These are phyloP conservation scores for Bathynomus jamesi DNA, from an alignment of 1,140 invertebrate species.

Conservation along the genomic window DNA sequence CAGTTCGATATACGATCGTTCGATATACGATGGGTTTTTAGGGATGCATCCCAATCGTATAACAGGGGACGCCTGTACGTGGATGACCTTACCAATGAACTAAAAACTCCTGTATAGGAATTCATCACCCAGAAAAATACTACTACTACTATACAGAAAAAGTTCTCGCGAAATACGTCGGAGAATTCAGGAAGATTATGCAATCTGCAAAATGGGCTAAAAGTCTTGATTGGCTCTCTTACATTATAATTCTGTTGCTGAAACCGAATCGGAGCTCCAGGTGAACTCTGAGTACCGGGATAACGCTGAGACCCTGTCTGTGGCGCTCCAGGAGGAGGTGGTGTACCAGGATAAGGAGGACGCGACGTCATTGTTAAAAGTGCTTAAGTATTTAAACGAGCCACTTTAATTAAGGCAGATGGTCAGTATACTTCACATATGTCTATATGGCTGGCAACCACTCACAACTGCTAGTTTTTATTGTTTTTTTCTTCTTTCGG, in stretches of 20 bases:
- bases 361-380: conserved; percentile 37
- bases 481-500: no score
- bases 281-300: conserved; percentile 21
- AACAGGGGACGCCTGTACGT: background rate
- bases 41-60: no score
- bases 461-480: no score
- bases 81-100: background rate
- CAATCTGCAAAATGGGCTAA: background rate
- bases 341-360: conserved; percentile 33
- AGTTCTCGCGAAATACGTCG: no score
- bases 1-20: no score
- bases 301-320: conserved; percentile 22
- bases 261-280: conserved; percentile 27
- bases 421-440: no score
- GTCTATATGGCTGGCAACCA: no score
- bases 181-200: background rate
- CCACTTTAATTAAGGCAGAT: no score
- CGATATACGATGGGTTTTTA: no score
- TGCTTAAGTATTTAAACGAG: no score
- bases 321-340: conserved; percentile 30
- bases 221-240: background rate
- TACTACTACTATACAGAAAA: background rate
- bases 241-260: conserved; percentile 28
- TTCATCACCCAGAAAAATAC: no score
- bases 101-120: no score